Conservation (phyloP, 2,797 vertebrate species). For the Phylloscopus collybita region DNA sequence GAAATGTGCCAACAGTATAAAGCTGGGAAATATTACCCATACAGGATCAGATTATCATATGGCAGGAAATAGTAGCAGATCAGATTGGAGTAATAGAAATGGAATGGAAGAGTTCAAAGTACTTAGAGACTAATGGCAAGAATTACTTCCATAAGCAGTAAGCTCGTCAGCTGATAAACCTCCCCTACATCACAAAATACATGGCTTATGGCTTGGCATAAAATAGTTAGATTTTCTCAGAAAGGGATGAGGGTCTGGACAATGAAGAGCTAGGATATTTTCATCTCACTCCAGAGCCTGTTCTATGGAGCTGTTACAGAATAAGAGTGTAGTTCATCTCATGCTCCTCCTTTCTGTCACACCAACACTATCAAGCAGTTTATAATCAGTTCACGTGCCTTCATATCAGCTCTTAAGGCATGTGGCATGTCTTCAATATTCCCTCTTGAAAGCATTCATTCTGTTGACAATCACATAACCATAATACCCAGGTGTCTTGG, state of each 20-base stretch:
- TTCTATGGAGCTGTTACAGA: background rate
- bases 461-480: background rate
- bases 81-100: background rate
- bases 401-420: background rate
- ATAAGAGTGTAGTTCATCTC: background rate
- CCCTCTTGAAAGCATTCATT: background rate
- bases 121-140: background rate
- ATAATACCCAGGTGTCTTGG: background rate
- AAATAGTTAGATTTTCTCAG: background rate
- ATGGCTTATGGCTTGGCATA: background rate
- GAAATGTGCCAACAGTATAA: background rate
- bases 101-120: conserved; percentile 2
- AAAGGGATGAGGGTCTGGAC: background rate
- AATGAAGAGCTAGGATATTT: background rate
- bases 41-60: background rate
- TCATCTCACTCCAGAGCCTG: background rate
- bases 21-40: background rate
- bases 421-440: background rate
- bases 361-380: background rate
- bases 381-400: background rate
- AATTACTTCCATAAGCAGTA: background rate
- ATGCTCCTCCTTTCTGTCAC: background rate
- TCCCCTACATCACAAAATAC: background rate
- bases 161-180: background rate
- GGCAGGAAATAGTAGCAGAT: conserved; percentile 11